Percentiles rank a stretch among this genome's conserved stretches.
Conservation (phyloP, 1,140 invertebrate genomes). For the Idris sp. region DNA sequence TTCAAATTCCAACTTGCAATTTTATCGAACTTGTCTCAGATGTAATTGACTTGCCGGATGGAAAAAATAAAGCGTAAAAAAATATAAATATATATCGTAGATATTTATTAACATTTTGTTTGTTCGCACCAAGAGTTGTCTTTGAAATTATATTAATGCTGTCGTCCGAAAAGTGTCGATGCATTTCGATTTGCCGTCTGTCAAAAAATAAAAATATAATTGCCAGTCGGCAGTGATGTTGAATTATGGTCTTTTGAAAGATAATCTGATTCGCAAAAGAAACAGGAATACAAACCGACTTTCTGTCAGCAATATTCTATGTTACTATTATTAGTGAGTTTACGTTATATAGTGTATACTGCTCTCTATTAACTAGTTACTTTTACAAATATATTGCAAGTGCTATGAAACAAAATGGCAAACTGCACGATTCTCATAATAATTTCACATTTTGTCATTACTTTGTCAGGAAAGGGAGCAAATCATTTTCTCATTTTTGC, state of each 20-base stretch:
- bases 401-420: slow-evolving; percentile 30
- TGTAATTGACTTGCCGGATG: slow-evolving; percentile 5
- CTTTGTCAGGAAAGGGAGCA: slow-evolving; percentile 42
- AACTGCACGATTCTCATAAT: slow-evolving; percentile 50
- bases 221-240: slow-evolving; percentile 7
- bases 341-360: slow-evolving; percentile 4
- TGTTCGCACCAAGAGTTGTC: not conserved
- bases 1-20: slow-evolving; percentile 17
- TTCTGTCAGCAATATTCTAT: slow-evolving; percentile 31
- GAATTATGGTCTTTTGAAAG: slow-evolving; percentile 48
- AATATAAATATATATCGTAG: too few relatives aligned
- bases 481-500: slow-evolving; percentile 52
- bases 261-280: slow-evolving; percentile 30
- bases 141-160: slow-evolving; percentile 10
- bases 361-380: slow-evolving; percentile 46
- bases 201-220: slow-evolving; percentile 15
- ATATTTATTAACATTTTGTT: slow-evolving; percentile 10
- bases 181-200: not conserved
- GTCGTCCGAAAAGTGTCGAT: not conserved
- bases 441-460: slow-evolving; percentile 59
- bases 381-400: slow-evolving; percentile 40
- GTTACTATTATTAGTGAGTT: slow-evolving; percentile 39
- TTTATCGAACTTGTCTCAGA: slow-evolving; percentile 2
- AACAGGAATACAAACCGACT: slow-evolving; percentile 17
- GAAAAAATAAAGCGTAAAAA: not conserved